These are phyloP conservation scores for Cynopterus sphinx DNA, from an alignment of 2,797 vertebrate genomes.

Conservation along the genomic window DNA sequence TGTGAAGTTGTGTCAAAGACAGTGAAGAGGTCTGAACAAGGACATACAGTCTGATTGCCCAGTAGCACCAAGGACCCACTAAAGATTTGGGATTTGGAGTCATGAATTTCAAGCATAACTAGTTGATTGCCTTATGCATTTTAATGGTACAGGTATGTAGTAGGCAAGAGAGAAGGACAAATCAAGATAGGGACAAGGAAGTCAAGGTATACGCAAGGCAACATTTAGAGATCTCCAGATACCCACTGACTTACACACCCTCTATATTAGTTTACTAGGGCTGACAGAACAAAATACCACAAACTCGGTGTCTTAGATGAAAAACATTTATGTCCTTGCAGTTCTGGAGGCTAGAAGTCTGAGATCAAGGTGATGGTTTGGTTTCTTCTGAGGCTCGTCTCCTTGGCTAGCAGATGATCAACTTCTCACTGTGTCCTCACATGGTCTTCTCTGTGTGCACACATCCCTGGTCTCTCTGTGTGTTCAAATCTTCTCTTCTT, in stretches of 20 bases:
- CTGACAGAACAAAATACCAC: not conserved
- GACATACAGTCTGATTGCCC: not conserved
- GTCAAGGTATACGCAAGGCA: not conserved
- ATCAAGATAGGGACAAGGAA: not conserved
- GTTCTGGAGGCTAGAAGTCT: not conserved
- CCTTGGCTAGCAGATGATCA: not conserved
- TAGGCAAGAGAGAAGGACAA: not conserved
- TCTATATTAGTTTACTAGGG: not conserved
- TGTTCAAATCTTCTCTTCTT: not conserved
- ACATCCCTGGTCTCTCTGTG: not conserved
- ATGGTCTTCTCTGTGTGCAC: not conserved
- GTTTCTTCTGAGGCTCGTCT: not conserved
- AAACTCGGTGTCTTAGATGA: not conserved
- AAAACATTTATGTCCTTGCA: not conserved
- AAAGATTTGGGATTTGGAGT: not conserved
- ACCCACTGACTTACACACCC: not conserved
- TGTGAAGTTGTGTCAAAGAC: not conserved
- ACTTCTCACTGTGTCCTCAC: not conserved
- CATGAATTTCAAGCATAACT: not conserved
- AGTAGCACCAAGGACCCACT: not conserved
- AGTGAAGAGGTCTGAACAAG: not conserved
- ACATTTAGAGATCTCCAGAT: not conserved
- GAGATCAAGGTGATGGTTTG: not conserved
- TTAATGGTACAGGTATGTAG: not conserved
- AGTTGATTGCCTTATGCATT: not conserved